phyloP scores from a whole-genome alignment of 2,113 vertebrate species.

The Nipponia nippon region DNA sequence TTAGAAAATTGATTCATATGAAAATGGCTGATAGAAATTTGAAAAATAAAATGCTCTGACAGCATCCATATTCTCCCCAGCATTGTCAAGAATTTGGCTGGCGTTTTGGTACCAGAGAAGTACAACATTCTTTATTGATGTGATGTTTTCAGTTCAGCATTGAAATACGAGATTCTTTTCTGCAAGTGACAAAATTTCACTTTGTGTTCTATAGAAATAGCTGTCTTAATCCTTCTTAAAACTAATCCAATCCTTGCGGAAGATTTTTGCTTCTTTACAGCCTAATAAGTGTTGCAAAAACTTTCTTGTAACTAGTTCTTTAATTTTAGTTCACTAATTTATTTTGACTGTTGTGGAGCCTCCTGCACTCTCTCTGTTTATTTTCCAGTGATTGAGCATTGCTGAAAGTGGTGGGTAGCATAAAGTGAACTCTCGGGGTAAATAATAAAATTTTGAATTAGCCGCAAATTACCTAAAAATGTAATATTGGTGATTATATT shows the following conservation, averaged over 20 bases:
- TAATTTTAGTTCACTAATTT: not conserved
- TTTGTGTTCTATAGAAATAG: not conserved
- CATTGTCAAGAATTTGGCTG: not conserved
- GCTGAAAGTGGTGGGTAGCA: not conserved
- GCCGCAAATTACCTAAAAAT: not conserved
- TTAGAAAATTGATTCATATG: slow-evolving; percentile 4
- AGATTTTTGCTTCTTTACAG: not conserved
- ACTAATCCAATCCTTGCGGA: not conserved
- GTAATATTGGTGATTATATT: not conserved
- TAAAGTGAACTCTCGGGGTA: not conserved
- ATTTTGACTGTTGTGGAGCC: not conserved
- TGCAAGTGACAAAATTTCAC: not conserved
- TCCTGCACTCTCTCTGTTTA: not conserved
- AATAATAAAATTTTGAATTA: not conserved
- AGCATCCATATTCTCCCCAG: not conserved
- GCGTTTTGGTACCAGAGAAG: not conserved
- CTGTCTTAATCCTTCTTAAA: not conserved
- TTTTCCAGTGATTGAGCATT: not conserved
- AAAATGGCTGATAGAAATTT: not conserved
- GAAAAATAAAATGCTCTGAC: not conserved
- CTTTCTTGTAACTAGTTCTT: not conserved
- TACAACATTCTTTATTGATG: not conserved
- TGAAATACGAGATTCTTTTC: not conserved
- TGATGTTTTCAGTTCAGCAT: not conserved
- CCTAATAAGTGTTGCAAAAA: not conserved